These are phyloP conservation scores for Illadopsis cleaveri DNA, from an alignment of 2,113 vertebrate genomes.

Conservation along the genomic window DNA sequence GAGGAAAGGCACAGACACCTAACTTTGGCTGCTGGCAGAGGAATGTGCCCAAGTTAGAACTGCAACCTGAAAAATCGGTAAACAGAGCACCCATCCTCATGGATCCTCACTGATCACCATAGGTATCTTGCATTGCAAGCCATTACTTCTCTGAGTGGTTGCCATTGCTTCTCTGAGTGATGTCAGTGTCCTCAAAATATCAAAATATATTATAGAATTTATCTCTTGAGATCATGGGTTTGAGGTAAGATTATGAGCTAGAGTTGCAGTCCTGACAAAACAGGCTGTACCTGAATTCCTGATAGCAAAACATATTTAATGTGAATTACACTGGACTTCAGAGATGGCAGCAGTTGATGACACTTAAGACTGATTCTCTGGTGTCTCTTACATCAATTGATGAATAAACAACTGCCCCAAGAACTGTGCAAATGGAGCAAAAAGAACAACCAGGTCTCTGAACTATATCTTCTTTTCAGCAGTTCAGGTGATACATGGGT, in stretches of 20 bases:
- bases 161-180: not conserved
- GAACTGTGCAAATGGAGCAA: not conserved
- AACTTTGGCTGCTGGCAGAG: not conserved
- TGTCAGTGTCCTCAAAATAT: not conserved
- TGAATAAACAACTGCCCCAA: not conserved
- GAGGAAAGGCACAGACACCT: not conserved
- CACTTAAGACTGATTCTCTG: not conserved
- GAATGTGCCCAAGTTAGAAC: not conserved
- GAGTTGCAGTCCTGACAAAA: not conserved
- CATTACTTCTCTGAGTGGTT: not conserved
- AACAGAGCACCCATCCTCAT: not conserved
- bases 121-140: not conserved
- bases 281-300: not conserved
- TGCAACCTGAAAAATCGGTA: not conserved
- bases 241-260: not conserved
- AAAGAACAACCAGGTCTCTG: not conserved
- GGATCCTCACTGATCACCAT: accelerated
- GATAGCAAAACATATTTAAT: not conserved
- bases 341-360: accelerated
- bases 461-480: not conserved
- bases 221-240: not conserved
- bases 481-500: not conserved
- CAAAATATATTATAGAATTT: not conserved
- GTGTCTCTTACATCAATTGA: not conserved
- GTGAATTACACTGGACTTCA: not conserved